Conservation (phyloP, 2,888 invertebrate species). For the Thymelicus lineola region DNA sequence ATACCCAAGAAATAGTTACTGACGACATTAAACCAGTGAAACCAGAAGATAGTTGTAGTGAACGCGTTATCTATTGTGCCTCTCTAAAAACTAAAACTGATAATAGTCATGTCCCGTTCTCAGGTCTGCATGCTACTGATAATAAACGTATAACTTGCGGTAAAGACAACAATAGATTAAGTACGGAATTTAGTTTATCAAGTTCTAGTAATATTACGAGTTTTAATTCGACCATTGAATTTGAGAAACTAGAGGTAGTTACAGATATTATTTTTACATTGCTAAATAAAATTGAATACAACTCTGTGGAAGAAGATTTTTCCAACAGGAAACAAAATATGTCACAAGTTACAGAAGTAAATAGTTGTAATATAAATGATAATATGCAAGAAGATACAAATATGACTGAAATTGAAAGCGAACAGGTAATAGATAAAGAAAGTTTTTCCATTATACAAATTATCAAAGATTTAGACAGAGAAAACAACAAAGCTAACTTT, state of each 20-base stretch:
- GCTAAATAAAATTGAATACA: slow-evolving; percentile 58
- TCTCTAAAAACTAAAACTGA: neutral
- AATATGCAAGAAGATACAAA: slow-evolving; percentile 30
- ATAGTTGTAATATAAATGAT: slow-evolving; percentile 11
- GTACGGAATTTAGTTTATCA: slow-evolving; percentile 32
- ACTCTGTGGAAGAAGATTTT: slow-evolving; percentile 29
- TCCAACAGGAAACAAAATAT: slow-evolving; percentile 31
- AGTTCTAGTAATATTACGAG: slow-evolving; percentile 52
- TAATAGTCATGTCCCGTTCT: neutral
- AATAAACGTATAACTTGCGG: slow-evolving; percentile 36
- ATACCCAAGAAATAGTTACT: neutral
- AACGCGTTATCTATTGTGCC: neutral
- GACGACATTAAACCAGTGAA: neutral
- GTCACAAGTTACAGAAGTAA: neutral
- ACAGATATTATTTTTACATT: slow-evolving; percentile 62
- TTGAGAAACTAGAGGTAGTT: slow-evolving; percentile 72
- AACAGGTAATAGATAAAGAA: slow-evolving; percentile 38
- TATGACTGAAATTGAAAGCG: slow-evolving; percentile 9
- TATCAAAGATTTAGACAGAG: slow-evolving; percentile 62
- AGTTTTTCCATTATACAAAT: slow-evolving; percentile 70
- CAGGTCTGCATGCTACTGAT: slow-evolving; percentile 1
- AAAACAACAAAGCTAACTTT: slow-evolving; percentile 43
- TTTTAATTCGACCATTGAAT: slow-evolving; percentile 73
- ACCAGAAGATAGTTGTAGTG: neutral
- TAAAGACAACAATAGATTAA: slow-evolving; percentile 35